phyloP scores from a whole-genome alignment of 2,797 vertebrate species.

The Poecilia gillii region DNA sequence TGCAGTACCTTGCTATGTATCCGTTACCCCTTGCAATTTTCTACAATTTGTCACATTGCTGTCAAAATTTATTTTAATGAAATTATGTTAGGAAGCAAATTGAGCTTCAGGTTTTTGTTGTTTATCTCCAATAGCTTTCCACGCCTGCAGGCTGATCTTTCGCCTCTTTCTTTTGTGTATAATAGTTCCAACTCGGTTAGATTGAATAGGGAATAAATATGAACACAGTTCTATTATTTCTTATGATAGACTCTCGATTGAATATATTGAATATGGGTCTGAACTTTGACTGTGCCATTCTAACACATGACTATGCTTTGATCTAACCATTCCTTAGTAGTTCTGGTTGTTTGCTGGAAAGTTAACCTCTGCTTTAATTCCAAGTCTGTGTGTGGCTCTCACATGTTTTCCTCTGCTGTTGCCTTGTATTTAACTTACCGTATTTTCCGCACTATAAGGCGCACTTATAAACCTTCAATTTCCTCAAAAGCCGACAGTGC shows the following conservation, averaged over 20 bases:
- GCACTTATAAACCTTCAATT: no score
- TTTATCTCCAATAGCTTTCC: not conserved
- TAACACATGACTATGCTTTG: not conserved
- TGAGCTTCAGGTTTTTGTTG: not conserved
- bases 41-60: not conserved
- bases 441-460: no score
- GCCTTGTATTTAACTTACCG: not conserved
- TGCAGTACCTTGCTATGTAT: not conserved
- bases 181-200: not conserved
- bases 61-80: not conserved
- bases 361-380: not conserved
- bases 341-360: not conserved
- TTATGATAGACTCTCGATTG: not conserved
- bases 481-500: no score
- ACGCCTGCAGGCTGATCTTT: not conserved
- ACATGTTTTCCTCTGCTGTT: not conserved
- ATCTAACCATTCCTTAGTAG: not conserved
- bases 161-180: not conserved
- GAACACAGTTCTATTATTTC: not conserved
- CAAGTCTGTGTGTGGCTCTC: not conserved
- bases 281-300: not conserved
- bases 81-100: no score
- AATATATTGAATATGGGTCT: not conserved
- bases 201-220: not conserved
- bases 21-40: not conserved